Percentiles rank a stretch among this genome's conserved stretches.
Conservation (phyloP, 2,113 vertebrate genomes). For the Chaetops frenatus region DNA sequence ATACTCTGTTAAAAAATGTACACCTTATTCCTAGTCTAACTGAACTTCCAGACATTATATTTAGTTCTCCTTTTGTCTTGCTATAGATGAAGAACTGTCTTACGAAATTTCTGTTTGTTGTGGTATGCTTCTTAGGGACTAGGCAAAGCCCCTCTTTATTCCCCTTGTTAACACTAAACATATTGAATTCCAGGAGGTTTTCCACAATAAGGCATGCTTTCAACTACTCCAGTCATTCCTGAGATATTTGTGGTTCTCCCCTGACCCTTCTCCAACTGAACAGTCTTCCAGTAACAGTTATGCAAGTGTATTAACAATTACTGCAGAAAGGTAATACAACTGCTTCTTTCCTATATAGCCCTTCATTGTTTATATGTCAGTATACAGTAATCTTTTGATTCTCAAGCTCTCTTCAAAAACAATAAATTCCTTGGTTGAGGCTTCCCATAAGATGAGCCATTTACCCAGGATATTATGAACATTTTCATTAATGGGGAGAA, state of each 20-base stretch:
- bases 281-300: background rate
- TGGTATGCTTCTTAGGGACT: background rate
- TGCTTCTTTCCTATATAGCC: background rate
- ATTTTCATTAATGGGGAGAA: background rate
- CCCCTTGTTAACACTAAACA: background rate
- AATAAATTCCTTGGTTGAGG: background rate
- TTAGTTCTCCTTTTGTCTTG: background rate
- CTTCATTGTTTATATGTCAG: background rate
- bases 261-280: background rate
- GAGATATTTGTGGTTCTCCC: constrained; percentile 22
- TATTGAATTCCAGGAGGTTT: background rate
- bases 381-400: background rate
- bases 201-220: constrained; percentile 20
- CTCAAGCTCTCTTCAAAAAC: background rate
- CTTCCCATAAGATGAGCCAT: background rate
- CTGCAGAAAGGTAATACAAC: background rate
- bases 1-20: background rate
- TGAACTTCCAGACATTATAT: background rate
- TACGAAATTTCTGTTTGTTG: background rate
- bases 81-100: background rate
- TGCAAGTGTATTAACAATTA: background rate
- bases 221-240: constrained; percentile 14
- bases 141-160: background rate
- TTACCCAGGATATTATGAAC: background rate
- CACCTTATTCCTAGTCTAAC: background rate